phyloP scores from a whole-genome alignment of 2,113 vertebrate species.

The Gymnorhina tibicen region DNA sequence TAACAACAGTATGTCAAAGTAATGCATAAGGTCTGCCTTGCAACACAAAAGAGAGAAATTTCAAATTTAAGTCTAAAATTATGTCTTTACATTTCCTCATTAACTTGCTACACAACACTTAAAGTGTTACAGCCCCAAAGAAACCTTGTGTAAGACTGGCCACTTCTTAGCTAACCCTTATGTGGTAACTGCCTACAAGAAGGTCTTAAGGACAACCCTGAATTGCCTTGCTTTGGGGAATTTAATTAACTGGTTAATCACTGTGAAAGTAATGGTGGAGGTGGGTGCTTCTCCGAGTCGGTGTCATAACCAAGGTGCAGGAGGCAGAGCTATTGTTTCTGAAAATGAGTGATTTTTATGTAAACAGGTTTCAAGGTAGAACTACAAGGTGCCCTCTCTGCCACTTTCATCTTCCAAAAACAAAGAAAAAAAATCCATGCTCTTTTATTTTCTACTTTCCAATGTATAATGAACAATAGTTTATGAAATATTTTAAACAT shows the following conservation, averaged over 20 bases:
- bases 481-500: not conserved
- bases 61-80: constrained; percentile 16
- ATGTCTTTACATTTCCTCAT: not conserved
- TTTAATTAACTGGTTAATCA: not conserved
- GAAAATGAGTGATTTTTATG: not conserved
- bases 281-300: not conserved
- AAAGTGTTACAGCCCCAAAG: not conserved
- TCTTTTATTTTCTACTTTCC: not conserved
- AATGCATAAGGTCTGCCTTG: constrained; percentile 43
- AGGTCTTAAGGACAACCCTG: not conserved
- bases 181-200: not conserved
- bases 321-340: not conserved
- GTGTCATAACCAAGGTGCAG: not conserved
- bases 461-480: not conserved
- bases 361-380: not conserved
- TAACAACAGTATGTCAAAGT: constrained; percentile 68
- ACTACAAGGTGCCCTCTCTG: not conserved
- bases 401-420: not conserved
- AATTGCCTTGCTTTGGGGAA: not conserved
- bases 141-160: not conserved
- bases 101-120: not conserved
- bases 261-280: not conserved
- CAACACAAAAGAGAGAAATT: constrained; percentile 17
- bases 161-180: not conserved
- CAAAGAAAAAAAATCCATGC: not conserved